Evolutionary conservation across 2,797 vertebrate species (phyloP).

Genomic region (Sebastes alutus): DNA sequence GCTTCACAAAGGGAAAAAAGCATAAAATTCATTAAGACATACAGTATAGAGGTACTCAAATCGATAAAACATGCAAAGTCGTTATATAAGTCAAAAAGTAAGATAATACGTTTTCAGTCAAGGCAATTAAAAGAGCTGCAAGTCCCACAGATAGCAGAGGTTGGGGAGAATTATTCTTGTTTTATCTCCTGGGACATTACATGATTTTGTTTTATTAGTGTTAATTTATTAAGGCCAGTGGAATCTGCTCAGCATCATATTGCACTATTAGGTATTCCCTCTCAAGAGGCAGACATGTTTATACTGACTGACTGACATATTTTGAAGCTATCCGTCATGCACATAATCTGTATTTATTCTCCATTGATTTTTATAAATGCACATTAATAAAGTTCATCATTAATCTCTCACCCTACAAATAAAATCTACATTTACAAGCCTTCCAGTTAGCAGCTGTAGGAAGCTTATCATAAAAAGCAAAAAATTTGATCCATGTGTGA

Average conservation of each 20-base stretch:
- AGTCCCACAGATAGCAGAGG: not conserved
- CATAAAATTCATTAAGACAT: no score
- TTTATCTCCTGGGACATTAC: not conserved
- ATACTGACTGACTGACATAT: not conserved
- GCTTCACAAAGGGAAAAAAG: no score
- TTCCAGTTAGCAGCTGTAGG: not conserved
- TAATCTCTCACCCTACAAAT: not conserved
- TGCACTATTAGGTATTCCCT: not conserved
- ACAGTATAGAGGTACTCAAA: no score
- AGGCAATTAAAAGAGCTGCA: conserved; percentile 6
- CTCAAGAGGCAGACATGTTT: not conserved
- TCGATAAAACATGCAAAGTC: no score
- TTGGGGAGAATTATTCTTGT: not conserved
- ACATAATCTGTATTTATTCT: not conserved
- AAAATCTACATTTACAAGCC: not conserved
- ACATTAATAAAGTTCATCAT: not conserved
- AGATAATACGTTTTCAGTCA: not conserved
- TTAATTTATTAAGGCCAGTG: not conserved
- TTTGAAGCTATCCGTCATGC: not conserved
- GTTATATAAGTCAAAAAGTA: no score
- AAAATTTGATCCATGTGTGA: no score
- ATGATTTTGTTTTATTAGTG: conserved; percentile 7
- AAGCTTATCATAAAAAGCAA: not conserved
- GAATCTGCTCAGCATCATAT: not conserved
- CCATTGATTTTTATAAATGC: not conserved